Base-by-base conservation (phyloP, 2,888 invertebrate species). In the Epinotia demarniana region DNA sequence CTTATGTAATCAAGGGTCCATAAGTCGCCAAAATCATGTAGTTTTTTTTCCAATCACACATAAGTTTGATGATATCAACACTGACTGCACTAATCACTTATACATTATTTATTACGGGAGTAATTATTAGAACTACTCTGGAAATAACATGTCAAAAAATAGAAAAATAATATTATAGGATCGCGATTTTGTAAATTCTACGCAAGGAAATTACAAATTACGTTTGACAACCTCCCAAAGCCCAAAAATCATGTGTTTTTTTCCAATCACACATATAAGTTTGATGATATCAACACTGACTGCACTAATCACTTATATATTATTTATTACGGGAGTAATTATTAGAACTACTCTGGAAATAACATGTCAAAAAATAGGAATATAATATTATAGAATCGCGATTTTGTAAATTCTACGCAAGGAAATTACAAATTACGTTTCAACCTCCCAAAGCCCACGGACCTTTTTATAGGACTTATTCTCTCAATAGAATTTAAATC, bases 71-170 rank as follows among this genome's bases (percentile, higher is more conserved):
- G n/a, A 43, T 23, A 23, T 62, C 18, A 19, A 18, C 58, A 23
- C 43, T 16, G 19, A 63, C 27, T 64, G 46, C 72, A 72, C 64
- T 72, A 72, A 63, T 64, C 27, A 64, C 72, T 13, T 64, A 57
- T 62, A 62, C 70, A 49, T 43, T 64, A 62, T 33, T 39, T 43
- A 33, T 53, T 53, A 16, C 23, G 2, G 64, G n/a, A 12, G 12
- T 27, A 8, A 49, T n/a, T 33, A 27, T 5, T 60, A 69, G 3
- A 70, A 13, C 55, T n/a, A 43, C 9, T 57, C 18, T 13, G 19
- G 57, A 57, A 68, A 64, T 43, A 64, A 27, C 33, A 66, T 72
- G 58, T 60, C 64, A 72, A 72, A 72, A 62, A 72, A 55, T 57
- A 39, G 5, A 23, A 55, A 72, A 67, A 19, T 55, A 33, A 39